Conservation (phyloP, 1,140 invertebrate species). For the Sminthurides bifidus region DNA sequence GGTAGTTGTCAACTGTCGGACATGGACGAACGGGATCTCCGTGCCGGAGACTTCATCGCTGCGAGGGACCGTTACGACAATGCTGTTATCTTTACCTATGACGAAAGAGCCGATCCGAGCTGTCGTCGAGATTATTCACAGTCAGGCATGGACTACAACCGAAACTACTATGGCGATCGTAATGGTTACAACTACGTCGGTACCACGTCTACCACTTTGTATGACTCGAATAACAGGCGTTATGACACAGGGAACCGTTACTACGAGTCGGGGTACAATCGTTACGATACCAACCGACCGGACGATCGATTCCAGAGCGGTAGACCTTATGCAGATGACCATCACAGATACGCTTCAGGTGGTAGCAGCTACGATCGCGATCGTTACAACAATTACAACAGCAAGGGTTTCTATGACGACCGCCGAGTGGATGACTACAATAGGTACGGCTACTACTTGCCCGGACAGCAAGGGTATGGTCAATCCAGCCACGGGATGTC, state of each 20-base stretch:
- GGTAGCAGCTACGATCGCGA: background rate
- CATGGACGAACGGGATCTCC: conserved; percentile 10
- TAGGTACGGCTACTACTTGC: conserved; percentile 9
- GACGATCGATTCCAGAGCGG: background rate
- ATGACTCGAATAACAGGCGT: background rate
- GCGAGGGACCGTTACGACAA: conserved; percentile 25
- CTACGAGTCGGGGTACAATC: background rate
- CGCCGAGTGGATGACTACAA: conserved; percentile 4
- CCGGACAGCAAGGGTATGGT: too few relatives aligned
- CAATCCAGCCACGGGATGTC: too few relatives aligned
- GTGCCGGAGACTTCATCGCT: conserved; percentile 13
- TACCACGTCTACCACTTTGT: background rate
- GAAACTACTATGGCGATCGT: background rate
- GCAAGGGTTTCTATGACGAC: conserved; percentile 5
- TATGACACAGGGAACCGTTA: background rate
- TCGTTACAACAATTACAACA: background rate
- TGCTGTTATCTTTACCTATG: conserved; percentile 16
- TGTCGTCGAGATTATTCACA: conserved; percentile 9
- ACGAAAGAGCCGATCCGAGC: conserved; percentile 16
- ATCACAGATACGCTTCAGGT: background rate
- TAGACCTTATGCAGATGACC: too few relatives aligned
- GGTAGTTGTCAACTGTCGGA: conserved; percentile 28
- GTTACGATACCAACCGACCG: background rate
- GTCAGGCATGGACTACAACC: background rate
- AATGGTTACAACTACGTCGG: background rate